Evolutionary conservation across 2,888 invertebrate genomes (phyloP).

Genomic region (Philonicus albiceps): DNA sequence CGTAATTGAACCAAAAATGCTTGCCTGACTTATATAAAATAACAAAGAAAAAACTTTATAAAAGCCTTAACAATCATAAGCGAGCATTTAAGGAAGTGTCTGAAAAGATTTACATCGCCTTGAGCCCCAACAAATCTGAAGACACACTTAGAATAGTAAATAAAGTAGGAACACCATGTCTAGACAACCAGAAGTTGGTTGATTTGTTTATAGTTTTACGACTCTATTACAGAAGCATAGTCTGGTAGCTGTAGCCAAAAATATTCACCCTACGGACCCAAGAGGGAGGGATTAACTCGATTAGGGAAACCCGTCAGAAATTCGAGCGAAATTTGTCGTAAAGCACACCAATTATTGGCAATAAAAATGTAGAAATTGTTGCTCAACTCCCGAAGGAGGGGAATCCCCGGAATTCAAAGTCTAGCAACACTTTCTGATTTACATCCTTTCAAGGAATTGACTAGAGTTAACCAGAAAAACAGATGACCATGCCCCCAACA

Average conservation of each 20-base stretch:
- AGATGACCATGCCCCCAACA: slow-evolving; percentile 20
- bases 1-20: no score
- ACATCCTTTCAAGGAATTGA: slow-evolving; percentile 47
- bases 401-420: not conserved
- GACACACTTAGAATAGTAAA: not conserved
- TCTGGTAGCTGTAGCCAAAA: not conserved
- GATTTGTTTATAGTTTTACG: not conserved
- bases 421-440: slow-evolving; percentile 44
- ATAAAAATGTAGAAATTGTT: slow-evolving; percentile 34
- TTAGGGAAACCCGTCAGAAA: slow-evolving; percentile 5
- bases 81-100: not conserved
- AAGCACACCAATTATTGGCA: slow-evolving; percentile 34
- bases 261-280: not conserved
- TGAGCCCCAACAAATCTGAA: not conserved
- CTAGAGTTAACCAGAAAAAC: slow-evolving; percentile 41
- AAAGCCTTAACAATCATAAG: not conserved
- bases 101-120: not conserved
- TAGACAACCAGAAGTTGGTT: not conserved
- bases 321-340: slow-evolving; percentile 3
- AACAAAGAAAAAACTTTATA: not conserved
- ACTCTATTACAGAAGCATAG: not conserved
- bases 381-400: slow-evolving; percentile 22
- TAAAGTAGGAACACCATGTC: not conserved
- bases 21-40: no score
- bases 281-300: not conserved